Evolutionary conservation across 2,113 vertebrate species (phyloP).

Genomic region (Morone saxatilis): DNA sequence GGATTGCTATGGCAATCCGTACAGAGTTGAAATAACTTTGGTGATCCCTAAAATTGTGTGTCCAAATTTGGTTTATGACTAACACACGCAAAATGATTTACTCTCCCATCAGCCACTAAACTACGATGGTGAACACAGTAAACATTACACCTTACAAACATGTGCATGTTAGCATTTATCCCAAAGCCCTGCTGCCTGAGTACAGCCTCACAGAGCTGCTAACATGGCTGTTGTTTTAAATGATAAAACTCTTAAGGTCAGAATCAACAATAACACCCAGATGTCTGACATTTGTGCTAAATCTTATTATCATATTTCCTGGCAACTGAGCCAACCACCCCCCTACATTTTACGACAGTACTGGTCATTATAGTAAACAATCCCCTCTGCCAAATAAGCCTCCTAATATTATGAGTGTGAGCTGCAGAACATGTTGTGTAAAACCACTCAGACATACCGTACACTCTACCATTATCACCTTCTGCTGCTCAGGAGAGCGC

Average conservation of each 20-base stretch:
- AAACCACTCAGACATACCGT: slow-evolving; percentile 33
- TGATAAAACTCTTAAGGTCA: not conserved
- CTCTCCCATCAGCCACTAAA: not conserved
- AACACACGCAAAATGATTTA: not conserved
- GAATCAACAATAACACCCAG: not conserved
- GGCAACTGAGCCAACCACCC: not conserved
- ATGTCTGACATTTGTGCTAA: not conserved
- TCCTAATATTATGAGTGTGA: slow-evolving; percentile 8
- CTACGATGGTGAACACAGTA: not conserved
- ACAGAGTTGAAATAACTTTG: not conserved
- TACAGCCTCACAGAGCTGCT: not conserved
- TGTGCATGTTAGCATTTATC: not conserved
- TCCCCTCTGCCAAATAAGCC: slow-evolving; percentile 21
- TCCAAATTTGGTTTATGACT: not conserved
- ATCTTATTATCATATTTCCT: slow-evolving; percentile 19
- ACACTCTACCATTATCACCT: slow-evolving; percentile 36
- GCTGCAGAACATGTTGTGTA: slow-evolving; percentile 44
- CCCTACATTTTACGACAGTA: not conserved
- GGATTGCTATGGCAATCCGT: not conserved
- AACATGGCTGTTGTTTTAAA: not conserved
- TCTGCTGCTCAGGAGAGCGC: slow-evolving; percentile 13
- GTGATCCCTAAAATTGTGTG: not conserved
- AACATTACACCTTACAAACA: not conserved
- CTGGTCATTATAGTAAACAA: slow-evolving; percentile 40
- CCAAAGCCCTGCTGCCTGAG: no score